Conservation (phyloP, 1,140 invertebrate genomes). For the Dermatophagoides farinae region DNA sequence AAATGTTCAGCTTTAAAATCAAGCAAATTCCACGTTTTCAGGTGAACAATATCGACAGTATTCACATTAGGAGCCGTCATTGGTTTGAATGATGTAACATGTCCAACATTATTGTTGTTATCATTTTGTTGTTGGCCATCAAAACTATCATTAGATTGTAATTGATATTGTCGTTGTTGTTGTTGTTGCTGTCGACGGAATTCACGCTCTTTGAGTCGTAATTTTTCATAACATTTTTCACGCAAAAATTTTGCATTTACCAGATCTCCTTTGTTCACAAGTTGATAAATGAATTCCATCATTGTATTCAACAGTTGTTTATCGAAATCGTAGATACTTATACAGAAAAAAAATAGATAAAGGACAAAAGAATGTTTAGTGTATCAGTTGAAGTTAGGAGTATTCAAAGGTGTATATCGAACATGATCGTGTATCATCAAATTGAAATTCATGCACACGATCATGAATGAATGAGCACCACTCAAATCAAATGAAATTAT, state of each 20-base stretch:
- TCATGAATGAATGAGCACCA: not conserved
- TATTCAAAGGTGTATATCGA: not conserved
- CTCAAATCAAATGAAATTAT: not conserved
- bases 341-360: slow-evolving; percentile 21
- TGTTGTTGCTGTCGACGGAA: slow-evolving; percentile 27
- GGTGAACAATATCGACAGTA: slow-evolving; percentile 15
- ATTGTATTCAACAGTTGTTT: slow-evolving; percentile 25
- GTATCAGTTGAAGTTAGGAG: not conserved
- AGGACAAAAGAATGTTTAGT: slow-evolving; percentile 3
- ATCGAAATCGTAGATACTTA: slow-evolving; percentile 51
- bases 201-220: slow-evolving; percentile 35
- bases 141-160: too few species aligned
- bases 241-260: slow-evolving; percentile 67
- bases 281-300: slow-evolving; percentile 74
- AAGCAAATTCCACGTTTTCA: slow-evolving; percentile 36
- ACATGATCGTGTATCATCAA: not conserved
- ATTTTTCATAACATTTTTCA: slow-evolving; percentile 74
- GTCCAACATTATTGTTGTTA: too few species aligned
- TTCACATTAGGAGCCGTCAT: not conserved
- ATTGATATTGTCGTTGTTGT: slow-evolving; percentile 23
- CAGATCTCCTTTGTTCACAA: slow-evolving; percentile 60
- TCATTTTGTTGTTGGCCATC: too few species aligned
- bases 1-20: slow-evolving; percentile 80
- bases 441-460: not conserved
- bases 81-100: too few species aligned